Percentiles rank a stretch among this genome's conserved stretches.
These are phyloP conservation scores for Branchipolynoe longqiensis DNA, from an alignment of 2,888 invertebrate species.

Conservation along the genomic window DNA sequence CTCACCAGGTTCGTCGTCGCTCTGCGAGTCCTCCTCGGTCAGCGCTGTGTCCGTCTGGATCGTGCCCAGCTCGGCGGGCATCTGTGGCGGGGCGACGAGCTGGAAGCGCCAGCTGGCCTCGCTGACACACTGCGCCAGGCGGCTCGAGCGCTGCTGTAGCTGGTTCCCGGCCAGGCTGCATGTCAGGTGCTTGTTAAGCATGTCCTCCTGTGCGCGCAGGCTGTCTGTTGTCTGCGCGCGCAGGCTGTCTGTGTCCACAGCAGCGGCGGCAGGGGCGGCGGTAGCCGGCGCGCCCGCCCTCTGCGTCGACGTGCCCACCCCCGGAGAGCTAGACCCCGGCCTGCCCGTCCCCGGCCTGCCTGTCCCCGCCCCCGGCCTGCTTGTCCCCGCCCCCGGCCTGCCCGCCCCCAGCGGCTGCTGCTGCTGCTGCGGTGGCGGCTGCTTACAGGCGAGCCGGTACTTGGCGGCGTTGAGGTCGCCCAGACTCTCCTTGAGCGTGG, in stretches of 20 bases:
- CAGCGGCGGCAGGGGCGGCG: background rate
- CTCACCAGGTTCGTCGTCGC: slow-evolving; percentile 52
- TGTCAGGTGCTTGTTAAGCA: slow-evolving; percentile 69
- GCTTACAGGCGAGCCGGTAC: slow-evolving; percentile 30
- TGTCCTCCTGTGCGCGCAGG: slow-evolving; percentile 70
- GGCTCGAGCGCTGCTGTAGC: slow-evolving; percentile 81
- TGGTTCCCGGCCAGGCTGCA: slow-evolving; percentile 70
- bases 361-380: no score
- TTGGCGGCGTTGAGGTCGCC: slow-evolving; percentile 68
- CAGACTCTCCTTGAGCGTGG: slow-evolving; percentile 75
- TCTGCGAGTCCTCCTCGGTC: background rate
- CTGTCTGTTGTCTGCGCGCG: background rate
- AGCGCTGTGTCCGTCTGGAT: slow-evolving; percentile 21
- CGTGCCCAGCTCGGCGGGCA: slow-evolving; percentile 85
- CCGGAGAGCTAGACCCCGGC: background rate
- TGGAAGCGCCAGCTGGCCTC: slow-evolving; percentile 89
- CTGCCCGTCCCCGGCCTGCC: no score
- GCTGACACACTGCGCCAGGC: slow-evolving; percentile 83
- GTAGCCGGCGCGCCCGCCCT: background rate
- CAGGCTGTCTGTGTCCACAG: background rate
- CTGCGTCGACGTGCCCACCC: background rate
- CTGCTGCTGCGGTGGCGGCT: slow-evolving; percentile 17
- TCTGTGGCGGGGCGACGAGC: slow-evolving; percentile 82
- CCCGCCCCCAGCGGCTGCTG: background rate
- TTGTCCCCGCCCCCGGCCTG: background rate